Percentiles rank a stretch among this genome's conserved stretches.
These are phyloP conservation scores for Automeris io DNA, from an alignment of 2,888 invertebrate species.

Conservation along the genomic window DNA sequence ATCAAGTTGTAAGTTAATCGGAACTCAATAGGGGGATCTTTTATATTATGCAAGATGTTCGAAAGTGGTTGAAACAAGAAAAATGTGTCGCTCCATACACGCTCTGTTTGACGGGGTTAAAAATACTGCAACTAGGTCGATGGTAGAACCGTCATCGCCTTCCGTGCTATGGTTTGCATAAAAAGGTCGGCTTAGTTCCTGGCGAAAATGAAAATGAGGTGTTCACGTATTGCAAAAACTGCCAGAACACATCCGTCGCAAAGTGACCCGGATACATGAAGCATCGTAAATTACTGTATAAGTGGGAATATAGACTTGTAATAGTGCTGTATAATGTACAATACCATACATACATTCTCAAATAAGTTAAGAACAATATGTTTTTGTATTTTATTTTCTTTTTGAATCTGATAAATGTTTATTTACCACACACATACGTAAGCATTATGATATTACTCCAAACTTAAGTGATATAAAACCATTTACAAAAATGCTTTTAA, in stretches of 20 bases:
- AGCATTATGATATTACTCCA: no score
- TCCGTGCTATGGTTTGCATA: conserved; percentile 26
- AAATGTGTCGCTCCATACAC: conserved; percentile 4
- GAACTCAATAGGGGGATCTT: no score
- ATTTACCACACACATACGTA: not conserved
- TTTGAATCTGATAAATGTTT: no score
- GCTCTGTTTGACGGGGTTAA: conserved; percentile 7
- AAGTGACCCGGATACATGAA: conserved; percentile 23
- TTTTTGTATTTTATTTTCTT: no score
- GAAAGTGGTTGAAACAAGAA: no score
- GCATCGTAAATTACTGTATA: conserved; percentile 15
- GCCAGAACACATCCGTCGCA: conserved; percentile 2
- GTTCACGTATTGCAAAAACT: conserved; percentile 23
- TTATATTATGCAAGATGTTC: no score
- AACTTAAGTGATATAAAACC: no score
- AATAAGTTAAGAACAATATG: no score
- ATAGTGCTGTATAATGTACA: not conserved
- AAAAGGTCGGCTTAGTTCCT: conserved; percentile 28
- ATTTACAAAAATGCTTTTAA: no score
- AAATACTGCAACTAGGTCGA: conserved; percentile 11
- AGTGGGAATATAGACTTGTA: not conserved
- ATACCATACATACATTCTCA: not conserved
- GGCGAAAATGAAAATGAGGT: conserved; percentile 26
- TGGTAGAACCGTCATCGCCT: conserved; percentile 15
- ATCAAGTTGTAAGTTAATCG: no score